Evolutionary conservation across 2,113 vertebrate genomes (phyloP).

Genomic region (Sphyrna mokarran): DNA sequence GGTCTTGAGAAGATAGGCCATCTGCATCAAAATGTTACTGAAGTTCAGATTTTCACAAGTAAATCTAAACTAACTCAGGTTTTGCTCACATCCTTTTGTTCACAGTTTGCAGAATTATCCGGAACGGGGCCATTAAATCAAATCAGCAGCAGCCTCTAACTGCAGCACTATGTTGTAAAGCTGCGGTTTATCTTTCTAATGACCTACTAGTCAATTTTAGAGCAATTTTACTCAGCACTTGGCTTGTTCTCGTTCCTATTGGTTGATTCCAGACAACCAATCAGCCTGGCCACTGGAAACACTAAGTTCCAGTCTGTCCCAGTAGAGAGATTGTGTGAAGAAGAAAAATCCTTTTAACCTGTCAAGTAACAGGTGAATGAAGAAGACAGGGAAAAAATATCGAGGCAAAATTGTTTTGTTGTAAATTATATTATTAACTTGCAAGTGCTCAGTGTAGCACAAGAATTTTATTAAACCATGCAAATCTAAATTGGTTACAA

Average conservation of each 20-base stretch:
- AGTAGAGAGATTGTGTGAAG: neutral
- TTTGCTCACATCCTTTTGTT: neutral
- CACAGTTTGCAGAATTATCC: neutral
- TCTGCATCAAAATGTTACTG: neutral
- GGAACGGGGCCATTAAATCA: neutral
- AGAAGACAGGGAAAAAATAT: neutral
- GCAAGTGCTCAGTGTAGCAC: neutral
- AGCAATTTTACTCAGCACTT: neutral
- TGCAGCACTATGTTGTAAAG: neutral
- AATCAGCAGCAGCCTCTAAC: neutral
- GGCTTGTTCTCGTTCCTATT: neutral
- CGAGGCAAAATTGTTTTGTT: constrained; percentile 6
- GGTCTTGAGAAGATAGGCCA: neutral
- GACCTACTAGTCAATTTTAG: neutral
- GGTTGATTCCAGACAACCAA: neutral
- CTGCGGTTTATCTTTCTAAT: constrained; percentile 20
- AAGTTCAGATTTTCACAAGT: neutral
- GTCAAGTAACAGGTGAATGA: neutral
- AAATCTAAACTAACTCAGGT: neutral
- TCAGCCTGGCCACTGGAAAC: neutral
- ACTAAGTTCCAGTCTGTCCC: neutral
- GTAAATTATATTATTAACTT: neutral
- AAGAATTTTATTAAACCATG: neutral
- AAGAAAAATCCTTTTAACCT: neutral
- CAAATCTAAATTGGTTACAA: neutral